These are phyloP conservation scores for Uloborus plumipes DNA, from an alignment of 2,888 invertebrate genomes.

Conservation along the genomic window DNA sequence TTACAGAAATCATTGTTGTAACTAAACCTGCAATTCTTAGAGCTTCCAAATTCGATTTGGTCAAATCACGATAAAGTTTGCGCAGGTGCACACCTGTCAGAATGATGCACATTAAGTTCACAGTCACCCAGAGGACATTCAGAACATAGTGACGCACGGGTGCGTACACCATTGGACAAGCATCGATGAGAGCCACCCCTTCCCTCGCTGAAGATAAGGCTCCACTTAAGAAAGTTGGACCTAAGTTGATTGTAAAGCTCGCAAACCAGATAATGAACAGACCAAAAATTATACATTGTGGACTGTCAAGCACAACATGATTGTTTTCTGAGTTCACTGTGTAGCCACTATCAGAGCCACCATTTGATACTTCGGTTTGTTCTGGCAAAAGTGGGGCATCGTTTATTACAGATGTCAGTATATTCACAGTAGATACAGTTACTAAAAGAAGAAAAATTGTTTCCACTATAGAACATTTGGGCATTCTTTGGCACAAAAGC, in stretches of 20 bases:
- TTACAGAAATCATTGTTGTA: slow-evolving; percentile 84
- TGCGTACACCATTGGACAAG: slow-evolving; percentile 87
- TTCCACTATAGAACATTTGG: slow-evolving; percentile 89
- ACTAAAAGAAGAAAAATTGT: slow-evolving; percentile 89
- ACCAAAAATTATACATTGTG: slow-evolving; percentile 90
- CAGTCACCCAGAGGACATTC: slow-evolving; percentile 90
- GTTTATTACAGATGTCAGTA: slow-evolving; percentile 86
- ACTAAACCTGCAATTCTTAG: slow-evolving; percentile 85
- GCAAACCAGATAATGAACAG: slow-evolving; percentile 95
- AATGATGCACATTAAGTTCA: slow-evolving; percentile 87
- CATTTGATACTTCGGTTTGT: slow-evolving; percentile 67
- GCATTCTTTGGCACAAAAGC: slow-evolving; percentile 84
- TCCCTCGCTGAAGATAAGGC: slow-evolving; percentile 83
- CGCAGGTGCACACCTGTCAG: slow-evolving; percentile 86
- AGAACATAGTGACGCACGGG: slow-evolving; percentile 90
- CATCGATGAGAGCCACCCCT: slow-evolving; percentile 79
- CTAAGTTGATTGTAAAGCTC: slow-evolving; percentile 89
- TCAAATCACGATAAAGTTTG: slow-evolving; percentile 78
- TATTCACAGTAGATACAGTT: slow-evolving; percentile 91
- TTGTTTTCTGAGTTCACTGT: slow-evolving; percentile 42
- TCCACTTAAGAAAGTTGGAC: slow-evolving; percentile 87
- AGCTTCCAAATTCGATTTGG: slow-evolving; percentile 86
- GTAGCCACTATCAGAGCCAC: slow-evolving; percentile 29
- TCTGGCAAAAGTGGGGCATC: slow-evolving; percentile 86
- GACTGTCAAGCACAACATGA: slow-evolving; percentile 77